These are phyloP conservation scores for Microplitis deprimator DNA, from an alignment of 2,888 invertebrate genomes.

Conservation along the genomic window DNA sequence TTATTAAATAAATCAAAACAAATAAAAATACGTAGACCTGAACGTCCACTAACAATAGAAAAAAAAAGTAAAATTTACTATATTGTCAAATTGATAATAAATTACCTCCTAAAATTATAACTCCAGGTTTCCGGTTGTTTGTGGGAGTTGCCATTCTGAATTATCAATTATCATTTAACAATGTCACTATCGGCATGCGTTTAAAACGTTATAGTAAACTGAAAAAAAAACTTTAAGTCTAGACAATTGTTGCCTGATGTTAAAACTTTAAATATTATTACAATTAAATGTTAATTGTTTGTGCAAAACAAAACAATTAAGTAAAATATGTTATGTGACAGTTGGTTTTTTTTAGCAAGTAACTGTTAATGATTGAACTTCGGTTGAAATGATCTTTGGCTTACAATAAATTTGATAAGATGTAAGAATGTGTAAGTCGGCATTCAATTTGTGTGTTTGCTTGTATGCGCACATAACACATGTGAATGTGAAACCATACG, in stretches of 20 bases:
- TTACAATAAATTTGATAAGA: constrained; percentile 19
- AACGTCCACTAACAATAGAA: too few species aligned
- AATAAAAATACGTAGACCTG: too few species aligned
- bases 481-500: background rate
- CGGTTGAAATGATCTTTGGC: constrained; percentile 25
- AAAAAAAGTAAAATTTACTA: too few species aligned
- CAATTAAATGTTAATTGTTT: background rate
- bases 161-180: constrained; percentile 56
- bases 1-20: too few species aligned
- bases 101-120: constrained; percentile 67
- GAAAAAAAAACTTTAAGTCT: background rate
- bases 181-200: background rate
- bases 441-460: background rate
- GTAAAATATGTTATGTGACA: background rate
- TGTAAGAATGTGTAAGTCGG: background rate
- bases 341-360: background rate
- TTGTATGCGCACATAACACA: background rate
- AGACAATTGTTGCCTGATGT: background rate
- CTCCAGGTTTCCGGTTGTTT: constrained; percentile 63
- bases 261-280: background rate
- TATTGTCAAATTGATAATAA: constrained; percentile 7
- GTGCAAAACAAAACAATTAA: background rate
- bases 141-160: constrained; percentile 61
- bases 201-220: background rate
- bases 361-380: constrained; percentile 4